phyloP scores from a whole-genome alignment of 2,113 vertebrate genomes.

The Gymnocephalus cernua region DNA sequence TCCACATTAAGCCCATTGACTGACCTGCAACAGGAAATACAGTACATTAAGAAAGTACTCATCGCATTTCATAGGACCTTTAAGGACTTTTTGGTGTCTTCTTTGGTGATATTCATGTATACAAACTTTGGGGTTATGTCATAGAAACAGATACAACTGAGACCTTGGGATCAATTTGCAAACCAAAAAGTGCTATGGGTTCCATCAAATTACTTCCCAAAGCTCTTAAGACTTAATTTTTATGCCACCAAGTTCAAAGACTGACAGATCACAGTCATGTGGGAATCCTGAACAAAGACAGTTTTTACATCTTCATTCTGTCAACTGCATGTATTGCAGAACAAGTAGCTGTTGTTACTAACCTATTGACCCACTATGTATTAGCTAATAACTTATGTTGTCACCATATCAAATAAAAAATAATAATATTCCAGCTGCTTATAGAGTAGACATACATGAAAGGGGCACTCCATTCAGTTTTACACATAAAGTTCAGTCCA shows the following conservation, averaged over 20 bases:
- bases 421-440: not conserved
- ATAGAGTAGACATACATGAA: not conserved
- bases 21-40: not conserved
- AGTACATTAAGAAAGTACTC: not conserved
- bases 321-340: not conserved
- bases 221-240: too few relatives aligned
- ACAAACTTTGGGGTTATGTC: not conserved
- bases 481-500: not conserved
- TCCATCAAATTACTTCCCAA: not conserved
- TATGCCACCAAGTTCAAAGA: not conserved
- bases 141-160: not conserved
- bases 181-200: not conserved
- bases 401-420: not conserved
- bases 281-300: conserved; percentile 13
- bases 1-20: too few relatives aligned
- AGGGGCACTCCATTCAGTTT: not conserved
- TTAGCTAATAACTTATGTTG: not conserved
- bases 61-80: not conserved
- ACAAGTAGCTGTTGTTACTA: not conserved
- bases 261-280: not conserved
- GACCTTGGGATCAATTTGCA: not conserved
- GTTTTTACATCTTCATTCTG: not conserved
- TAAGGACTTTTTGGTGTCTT: not conserved
- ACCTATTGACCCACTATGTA: not conserved
- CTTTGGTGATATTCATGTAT: not conserved